phyloP scores from a whole-genome alignment of 2,888 invertebrate genomes.

The Schrankia costaestrigalis region DNA sequence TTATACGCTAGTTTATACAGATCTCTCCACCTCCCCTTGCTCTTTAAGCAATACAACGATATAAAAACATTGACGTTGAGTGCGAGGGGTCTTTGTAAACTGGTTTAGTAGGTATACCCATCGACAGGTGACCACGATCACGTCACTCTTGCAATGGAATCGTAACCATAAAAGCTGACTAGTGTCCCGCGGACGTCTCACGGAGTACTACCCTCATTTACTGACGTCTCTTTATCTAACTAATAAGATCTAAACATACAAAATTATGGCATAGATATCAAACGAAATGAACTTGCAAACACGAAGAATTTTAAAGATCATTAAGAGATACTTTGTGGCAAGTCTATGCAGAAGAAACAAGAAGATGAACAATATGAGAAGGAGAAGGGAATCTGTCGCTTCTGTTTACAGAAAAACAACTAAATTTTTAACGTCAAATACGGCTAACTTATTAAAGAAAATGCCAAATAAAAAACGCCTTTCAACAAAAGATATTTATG shows the following conservation, averaged over 20 bases:
- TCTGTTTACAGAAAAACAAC: conserved; percentile 71
- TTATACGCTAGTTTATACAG: conserved; percentile 42
- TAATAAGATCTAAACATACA: conserved; percentile 29
- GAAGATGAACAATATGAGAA: conserved; percentile 47
- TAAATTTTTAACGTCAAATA: conserved; percentile 62
- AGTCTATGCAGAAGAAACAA: conserved; percentile 34
- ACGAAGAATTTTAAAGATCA: conserved; percentile 25
- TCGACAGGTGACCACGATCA: conserved; percentile 62
- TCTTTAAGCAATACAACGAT: conserved; percentile 14
- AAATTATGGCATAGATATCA: conserved; percentile 24
- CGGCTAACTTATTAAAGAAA: conserved; percentile 59
- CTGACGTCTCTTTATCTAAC: conserved; percentile 14
- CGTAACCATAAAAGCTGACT: conserved; percentile 58
- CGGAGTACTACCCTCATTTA: conserved; percentile 47
- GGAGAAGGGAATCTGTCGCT: conserved; percentile 65
- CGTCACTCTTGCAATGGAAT: conserved; percentile 63
- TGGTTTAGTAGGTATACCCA: conserved; percentile 49
- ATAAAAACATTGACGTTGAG: conserved; percentile 14
- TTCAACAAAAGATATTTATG: conserved; percentile 47
- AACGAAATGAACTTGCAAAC: conserved; percentile 26
- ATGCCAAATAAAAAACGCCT: conserved; percentile 54
- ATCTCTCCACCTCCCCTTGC: conserved; percentile 28
- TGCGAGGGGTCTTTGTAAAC: conserved; percentile 33
- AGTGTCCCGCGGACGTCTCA: conserved; percentile 51
- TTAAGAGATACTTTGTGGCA: conserved; percentile 35